phyloP scores from a whole-genome alignment of 1,140 invertebrate genomes.

The Diorhabda carinulata region DNA sequence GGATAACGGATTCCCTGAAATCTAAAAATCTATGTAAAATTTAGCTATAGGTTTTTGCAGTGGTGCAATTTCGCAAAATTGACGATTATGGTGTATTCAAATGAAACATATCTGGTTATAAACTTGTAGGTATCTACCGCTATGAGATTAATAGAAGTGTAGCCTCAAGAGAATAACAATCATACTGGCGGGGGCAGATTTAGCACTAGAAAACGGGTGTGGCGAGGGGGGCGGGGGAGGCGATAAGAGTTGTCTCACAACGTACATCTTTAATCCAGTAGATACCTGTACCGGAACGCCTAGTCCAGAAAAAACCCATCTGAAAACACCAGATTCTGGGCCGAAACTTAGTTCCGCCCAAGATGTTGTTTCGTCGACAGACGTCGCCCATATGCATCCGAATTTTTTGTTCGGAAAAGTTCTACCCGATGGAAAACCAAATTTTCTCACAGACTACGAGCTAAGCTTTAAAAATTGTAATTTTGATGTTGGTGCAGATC shows the following conservation, averaged over 20 bases:
- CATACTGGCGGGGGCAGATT: slow-evolving; percentile 45
- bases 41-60: no score
- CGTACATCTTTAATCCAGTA: slow-evolving; percentile 46
- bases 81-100: no score
- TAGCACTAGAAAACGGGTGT: slow-evolving; percentile 31
- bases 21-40: no score
- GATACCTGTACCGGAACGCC: slow-evolving; percentile 44
- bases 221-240: slow-evolving; percentile 32
- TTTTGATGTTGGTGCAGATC: slow-evolving; percentile 28
- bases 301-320: slow-evolving; percentile 39
- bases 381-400: slow-evolving; percentile 35
- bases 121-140: no score
- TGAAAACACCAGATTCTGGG: slow-evolving; percentile 12
- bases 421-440: slow-evolving; percentile 38
- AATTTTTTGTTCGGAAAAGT: slow-evolving; percentile 41
- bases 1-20: no score
- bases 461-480: slow-evolving; percentile 40
- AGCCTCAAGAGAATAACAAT: not conserved
- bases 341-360: slow-evolving; percentile 5
- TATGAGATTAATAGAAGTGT: no score
- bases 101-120: no score
- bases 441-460: slow-evolving; percentile 41
- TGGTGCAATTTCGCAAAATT: no score
- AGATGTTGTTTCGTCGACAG: slow-evolving; percentile 7
- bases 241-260: slow-evolving; percentile 45